Evolutionary conservation across 2,113 vertebrate species (phyloP), one percentile per base, ranked within the genome.

Genomic region (Anolis carolinensis): DNA sequence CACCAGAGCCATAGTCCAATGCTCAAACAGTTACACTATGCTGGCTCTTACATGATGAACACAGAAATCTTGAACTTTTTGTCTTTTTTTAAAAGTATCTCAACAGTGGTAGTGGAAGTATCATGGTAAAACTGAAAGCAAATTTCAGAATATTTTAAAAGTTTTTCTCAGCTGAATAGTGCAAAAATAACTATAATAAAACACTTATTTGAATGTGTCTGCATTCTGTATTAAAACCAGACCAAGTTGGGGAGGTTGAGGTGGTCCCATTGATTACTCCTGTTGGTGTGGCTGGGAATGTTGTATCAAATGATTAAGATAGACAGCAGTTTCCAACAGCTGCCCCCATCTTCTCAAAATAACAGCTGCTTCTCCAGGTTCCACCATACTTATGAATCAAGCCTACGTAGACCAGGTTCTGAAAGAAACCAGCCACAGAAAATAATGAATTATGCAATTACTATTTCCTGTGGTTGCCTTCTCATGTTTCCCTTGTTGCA

Each of bases 11-110:
- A 44, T 55, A 55, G 5, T 55, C 52, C 14, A 55, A 55, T 55
- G 52, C 10, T 55, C 52, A 55, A 55, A 55, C 14, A 10, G 10
- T 14, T 10, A 55, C 5, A 55, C 52, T 11, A 14, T 55, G 52
- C 52, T 55, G 52, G 52, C 52, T 55, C 52, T 55, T 14, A 55
- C 9, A 23, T 95, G 91, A 94, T 93, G 79, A 90, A 92, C 93
- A 90, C 91, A 74, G 89, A 89, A 78, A 72, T 65, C 86, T 74
- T 59, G 14, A 13, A 59, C 55, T 59, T 59, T 18, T 59, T 59
- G 13, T 86, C 85, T 50, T 8, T 44, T 68, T 48, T 39, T 16
- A 59, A 78, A 11, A 77, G 52, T 52, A 52, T 2, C 30, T 48
- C 50, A 78, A 2, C 8, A 10, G 25, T 90, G 86, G 77, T 36